phyloP scores from a whole-genome alignment of 2,797 vertebrate genomes.

The Lacerta agilis region DNA sequence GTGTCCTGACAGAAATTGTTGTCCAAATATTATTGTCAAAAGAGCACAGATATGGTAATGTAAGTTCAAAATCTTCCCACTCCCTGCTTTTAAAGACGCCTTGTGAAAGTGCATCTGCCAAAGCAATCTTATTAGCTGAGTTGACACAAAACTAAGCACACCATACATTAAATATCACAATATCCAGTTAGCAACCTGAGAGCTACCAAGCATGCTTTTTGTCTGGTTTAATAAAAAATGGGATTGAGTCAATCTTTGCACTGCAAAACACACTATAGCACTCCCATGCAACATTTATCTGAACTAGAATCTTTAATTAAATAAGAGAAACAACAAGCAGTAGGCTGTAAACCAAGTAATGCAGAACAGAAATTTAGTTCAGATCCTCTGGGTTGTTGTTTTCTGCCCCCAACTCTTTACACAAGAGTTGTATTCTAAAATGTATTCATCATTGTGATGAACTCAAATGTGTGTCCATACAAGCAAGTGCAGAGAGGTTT shows the following conservation, averaged over 20 bases:
- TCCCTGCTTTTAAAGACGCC: constrained; percentile 42
- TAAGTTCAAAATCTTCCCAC: constrained; percentile 33
- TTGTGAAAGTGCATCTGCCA: constrained; percentile 73
- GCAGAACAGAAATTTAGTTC: neutral
- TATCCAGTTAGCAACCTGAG: constrained; percentile 74
- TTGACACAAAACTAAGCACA: constrained; percentile 80
- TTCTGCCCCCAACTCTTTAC: neutral
- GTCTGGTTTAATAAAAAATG: constrained; percentile 70
- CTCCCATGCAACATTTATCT: constrained; percentile 60
- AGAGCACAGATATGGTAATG: constrained; percentile 61
- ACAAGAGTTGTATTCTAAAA: neutral
- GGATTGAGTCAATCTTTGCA: constrained; percentile 63
- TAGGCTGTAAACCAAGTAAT: constrained; percentile 47
- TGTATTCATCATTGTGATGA: neutral
- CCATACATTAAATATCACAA: constrained; percentile 77
- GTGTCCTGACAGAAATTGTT: constrained; percentile 49
- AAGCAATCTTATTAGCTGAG: constrained; percentile 77
- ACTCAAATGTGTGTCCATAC: no score
- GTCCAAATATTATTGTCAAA: constrained; percentile 63
- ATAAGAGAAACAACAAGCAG: constrained; percentile 54
- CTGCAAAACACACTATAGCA: constrained; percentile 53
- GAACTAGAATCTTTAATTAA: constrained; percentile 62
- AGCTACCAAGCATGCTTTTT: constrained; percentile 58
- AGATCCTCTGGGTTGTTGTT: neutral
- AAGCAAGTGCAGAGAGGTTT: neutral